These are phyloP conservation scores for Acrossocheilus fasciatus DNA, from an alignment of 2,797 vertebrate species.

Conservation along the genomic window DNA sequence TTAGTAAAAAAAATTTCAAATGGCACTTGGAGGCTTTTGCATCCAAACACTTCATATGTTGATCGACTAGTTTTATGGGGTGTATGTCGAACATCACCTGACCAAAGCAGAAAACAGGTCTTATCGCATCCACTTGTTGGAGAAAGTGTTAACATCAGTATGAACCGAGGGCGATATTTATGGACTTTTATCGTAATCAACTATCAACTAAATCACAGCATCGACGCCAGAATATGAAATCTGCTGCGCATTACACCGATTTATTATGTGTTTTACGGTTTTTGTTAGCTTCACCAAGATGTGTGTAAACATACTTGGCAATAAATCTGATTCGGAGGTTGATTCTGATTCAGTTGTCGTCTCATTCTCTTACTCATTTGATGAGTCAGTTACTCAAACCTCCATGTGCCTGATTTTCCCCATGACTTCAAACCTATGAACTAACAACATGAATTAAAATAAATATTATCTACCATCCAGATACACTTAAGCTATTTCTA, in stretches of 20 bases:
- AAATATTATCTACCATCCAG: not conserved
- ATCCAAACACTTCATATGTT: not conserved
- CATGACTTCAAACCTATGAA: not conserved
- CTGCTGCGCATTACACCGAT: not conserved
- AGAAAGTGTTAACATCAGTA: not conserved
- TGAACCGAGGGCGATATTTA: not conserved
- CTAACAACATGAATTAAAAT: not conserved
- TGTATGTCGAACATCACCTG: not conserved
- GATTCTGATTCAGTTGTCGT: not conserved
- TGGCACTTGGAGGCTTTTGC: no score
- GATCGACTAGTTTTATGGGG: not conserved
- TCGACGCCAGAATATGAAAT: not conserved
- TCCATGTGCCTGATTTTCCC: not conserved
- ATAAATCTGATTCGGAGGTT: not conserved
- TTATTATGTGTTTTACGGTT: not conserved
- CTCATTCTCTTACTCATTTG: not conserved
- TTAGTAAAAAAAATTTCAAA: not conserved
- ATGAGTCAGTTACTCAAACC: not conserved
- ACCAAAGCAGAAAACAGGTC: not conserved
- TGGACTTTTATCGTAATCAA: not conserved
- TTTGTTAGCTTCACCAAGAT: not conserved
- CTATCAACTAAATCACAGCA: not conserved
- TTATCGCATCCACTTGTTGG: not conserved
- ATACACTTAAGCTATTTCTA: not conserved
- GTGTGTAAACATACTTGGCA: not conserved